Base-by-base conservation (phyloP, 2,888 invertebrate genomes). In the Cephus sareptanus region DNA sequence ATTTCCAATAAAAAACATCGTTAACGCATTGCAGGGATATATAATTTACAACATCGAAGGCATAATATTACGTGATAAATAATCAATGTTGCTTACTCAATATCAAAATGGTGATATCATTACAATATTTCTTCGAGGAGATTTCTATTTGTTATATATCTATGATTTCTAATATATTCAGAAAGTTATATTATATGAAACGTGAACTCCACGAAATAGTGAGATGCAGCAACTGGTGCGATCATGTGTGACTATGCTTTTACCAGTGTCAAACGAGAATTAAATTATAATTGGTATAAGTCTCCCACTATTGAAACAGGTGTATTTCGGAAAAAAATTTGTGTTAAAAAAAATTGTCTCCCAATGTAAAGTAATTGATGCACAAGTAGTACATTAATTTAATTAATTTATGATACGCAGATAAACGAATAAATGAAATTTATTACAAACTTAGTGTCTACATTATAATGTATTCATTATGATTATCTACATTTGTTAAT, bases 171-270 rank as follows among this genome's bases (percentile, higher is more conserved):
- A 15, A n/a, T 73, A 4, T 35, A 76, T 78, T 76, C 23, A 73
- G 74, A 35, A 69, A 74, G 34, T 74, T 71, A 34, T 77, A 68
- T 37, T 37, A 30, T 34, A 69, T 4, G 76, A 69, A 34, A 75
- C 75, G 15, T 75, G 73, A 3, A 76, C 69, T 12, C 76, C 69
- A 12, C 31, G 69, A 37, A 37, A 37, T 23, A 76, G 76, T 4
- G 74, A 78, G 4, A 34, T n/a, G 31, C 34, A 34, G 71, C 74
- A 34, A 13, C 34, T 15, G 77, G 34, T 30, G 74, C 34, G 4
- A 79, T 79, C 69, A 69, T 13, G 37, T 74, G 73, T 6, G 4
- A 13, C 37, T 37, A 13, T 37, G 37, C 12, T 37, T 37, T 37
- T 37, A 37, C 37, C 37, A 13, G 1, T 37, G 37, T 37, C 37